phyloP scores from a whole-genome alignment of 2,113 vertebrate species.

The Spea bombifrons region DNA sequence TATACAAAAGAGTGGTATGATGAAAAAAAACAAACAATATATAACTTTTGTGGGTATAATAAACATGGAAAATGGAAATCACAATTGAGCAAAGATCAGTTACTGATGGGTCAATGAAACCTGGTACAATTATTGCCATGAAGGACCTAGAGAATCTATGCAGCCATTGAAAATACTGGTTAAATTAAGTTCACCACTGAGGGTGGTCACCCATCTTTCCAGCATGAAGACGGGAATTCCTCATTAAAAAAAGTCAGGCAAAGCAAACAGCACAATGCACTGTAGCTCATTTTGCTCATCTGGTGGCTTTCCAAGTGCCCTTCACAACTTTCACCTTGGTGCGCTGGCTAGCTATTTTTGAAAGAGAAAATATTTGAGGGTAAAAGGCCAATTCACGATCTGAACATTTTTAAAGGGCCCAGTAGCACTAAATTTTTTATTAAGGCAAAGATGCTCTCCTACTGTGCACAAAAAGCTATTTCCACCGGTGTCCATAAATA shows the following conservation, averaged over 20 bases:
- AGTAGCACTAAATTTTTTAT: slow-evolving; percentile 70
- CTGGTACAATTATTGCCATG: too few species aligned
- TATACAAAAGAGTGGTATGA: too few species aligned
- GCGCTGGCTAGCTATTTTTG: slow-evolving; percentile 40
- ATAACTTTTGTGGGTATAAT: too few species aligned
- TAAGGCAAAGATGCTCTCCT: slow-evolving; percentile 61
- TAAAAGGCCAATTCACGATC: slow-evolving; percentile 58
- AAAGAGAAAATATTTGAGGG: slow-evolving; percentile 29
- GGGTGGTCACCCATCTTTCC: not conserved
- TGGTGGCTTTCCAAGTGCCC: slow-evolving; percentile 35
- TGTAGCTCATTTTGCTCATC: slow-evolving; percentile 26
- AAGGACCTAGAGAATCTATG: too few species aligned
- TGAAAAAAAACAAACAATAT: too few species aligned
- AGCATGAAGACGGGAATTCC: slow-evolving; percentile 45
- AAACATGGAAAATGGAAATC: too few species aligned
- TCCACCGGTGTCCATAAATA: slow-evolving; percentile 66
- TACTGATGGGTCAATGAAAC: too few species aligned
- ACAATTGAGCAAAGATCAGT: too few species aligned
- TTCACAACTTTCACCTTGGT: slow-evolving; percentile 15
- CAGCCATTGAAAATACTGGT: too few species aligned
- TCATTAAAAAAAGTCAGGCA: slow-evolving; percentile 51
- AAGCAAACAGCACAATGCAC: slow-evolving; percentile 45
- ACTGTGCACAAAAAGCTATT: slow-evolving; percentile 65
- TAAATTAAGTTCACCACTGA: too few species aligned
- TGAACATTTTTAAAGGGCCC: slow-evolving; percentile 53